These are phyloP conservation scores for Cebus imitator DNA, from an alignment of 2,113 vertebrate genomes.

Conservation along the genomic window DNA sequence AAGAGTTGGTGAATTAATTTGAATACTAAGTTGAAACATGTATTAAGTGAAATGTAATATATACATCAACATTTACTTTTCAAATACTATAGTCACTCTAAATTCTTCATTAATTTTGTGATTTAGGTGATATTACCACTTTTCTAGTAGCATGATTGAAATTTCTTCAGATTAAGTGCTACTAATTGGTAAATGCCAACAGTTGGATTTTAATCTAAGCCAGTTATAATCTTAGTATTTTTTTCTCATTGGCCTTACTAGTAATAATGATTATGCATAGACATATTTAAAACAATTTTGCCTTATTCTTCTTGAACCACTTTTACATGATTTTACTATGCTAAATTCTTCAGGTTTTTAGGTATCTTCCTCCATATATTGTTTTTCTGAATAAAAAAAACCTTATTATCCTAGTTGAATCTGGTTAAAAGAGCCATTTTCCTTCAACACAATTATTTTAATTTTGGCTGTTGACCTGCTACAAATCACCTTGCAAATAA, in stretches of 20 bases:
- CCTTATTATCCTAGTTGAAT: slow-evolving; percentile 29
- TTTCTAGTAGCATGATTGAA: background rate
- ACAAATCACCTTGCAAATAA: slow-evolving; percentile 34
- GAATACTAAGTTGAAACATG: background rate
- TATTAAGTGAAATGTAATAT: background rate
- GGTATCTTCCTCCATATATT: background rate
- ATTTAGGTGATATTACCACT: background rate
- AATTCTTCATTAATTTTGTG: background rate
- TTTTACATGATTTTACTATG: background rate
- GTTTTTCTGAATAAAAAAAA: background rate
- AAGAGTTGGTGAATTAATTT: background rate
- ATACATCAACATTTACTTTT: background rate
- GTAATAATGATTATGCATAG: background rate
- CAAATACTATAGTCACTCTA: background rate
- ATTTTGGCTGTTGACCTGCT: slow-evolving; percentile 36
- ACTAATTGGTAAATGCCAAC: background rate
- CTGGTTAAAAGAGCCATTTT: slow-evolving; percentile 3
- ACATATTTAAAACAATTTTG: background rate
- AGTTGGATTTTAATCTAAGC: background rate
- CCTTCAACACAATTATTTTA: slow-evolving; percentile 31
- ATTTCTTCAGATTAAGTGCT: background rate
- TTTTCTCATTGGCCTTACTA: background rate
- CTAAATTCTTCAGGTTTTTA: background rate
- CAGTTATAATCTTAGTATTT: background rate
- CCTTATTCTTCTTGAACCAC: background rate